Base-by-base conservation (phyloP, 2,113 vertebrate species). In the Halcyon malimbica region DNA sequence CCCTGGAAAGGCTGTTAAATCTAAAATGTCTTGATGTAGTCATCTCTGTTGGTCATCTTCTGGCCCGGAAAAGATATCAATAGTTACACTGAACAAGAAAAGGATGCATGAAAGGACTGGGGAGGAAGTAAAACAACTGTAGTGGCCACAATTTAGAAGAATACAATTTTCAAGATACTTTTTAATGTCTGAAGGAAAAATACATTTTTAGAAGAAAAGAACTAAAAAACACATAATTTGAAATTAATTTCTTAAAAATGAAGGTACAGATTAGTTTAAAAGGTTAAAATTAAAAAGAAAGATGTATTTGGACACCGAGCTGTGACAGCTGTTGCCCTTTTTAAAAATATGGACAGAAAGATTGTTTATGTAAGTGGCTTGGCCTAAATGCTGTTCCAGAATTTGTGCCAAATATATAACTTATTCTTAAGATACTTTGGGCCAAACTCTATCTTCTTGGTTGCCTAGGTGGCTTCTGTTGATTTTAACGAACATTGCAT, bases 241-340 rank as follows among this genome's bases (percentile, higher is more conserved):
- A 81, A 88, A 63, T 59, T 10, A 16, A 1, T 83, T 54, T 86
- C 35, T 50, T 60, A 63, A 92, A 83, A 70, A 54, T 65, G 11
- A 31, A 67, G 11, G 15, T 86, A 69, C 15, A 44, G 42, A 18
- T 93, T 81, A 80, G 25, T 80, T 37, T 77, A 81, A 78, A 41
- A 73, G 7, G 44, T 76, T 79, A 77, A 90, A 87, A 83, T 83
- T 41, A 63, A 70, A 75, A 73, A 62, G 9, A 69, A 23, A 4
- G 5, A 54, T 80, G 3, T 71, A 11, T 64, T 86, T 64, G 48
- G 42, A 74, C 64, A 78, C 11, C 6, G 9, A 48, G 21, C 42
- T 90, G 59, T 74, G 73, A 64, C 91, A 88, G 76, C 86, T 92
- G 60, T 67, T 96, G 60, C 53, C 86, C 89, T 92, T 90, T 96